These are phyloP conservation scores for Entomobrya multifasciata DNA, from an alignment of 2,888 invertebrate species.

Conservation along the genomic window DNA sequence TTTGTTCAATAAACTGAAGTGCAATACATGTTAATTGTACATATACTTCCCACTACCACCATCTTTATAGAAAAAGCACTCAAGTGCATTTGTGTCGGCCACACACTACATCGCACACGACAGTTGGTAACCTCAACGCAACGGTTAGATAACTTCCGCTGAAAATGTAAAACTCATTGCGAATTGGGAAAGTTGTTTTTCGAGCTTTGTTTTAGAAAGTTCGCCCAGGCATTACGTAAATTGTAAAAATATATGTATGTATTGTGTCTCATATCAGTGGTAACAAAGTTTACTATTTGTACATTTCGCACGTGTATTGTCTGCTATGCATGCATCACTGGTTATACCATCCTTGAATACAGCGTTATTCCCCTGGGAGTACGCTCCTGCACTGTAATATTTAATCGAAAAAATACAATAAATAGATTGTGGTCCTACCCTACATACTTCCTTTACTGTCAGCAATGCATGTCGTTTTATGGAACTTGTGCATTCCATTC, in stretches of 20 bases:
- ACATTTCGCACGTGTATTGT: too few species aligned
- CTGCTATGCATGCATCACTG: neutral
- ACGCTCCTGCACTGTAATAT: neutral
- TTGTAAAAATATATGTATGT: too few species aligned
- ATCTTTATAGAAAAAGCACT: too few species aligned
- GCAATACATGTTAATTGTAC: too few species aligned
- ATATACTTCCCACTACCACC: too few species aligned
- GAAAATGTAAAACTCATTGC: constrained; percentile 22
- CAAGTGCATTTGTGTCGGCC: constrained; percentile 57
- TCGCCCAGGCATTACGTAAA: neutral
- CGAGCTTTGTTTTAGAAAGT: constrained; percentile 1
- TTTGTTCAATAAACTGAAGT: too few species aligned
- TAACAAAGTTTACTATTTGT: too few species aligned
- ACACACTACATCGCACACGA: neutral
- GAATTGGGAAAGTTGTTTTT: constrained; percentile 49
- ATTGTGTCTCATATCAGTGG: too few species aligned
- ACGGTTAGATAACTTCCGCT: constrained; percentile 42
- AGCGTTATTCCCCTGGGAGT: constrained; percentile 29
- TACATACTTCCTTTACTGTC: too few species aligned
- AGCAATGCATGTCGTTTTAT: too few species aligned
- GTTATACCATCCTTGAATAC: neutral
- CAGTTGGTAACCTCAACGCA: constrained; percentile 32
- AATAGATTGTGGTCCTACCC: neutral
- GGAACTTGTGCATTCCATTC: too few species aligned
- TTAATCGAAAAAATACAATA: neutral